Evolutionary conservation across 1,140 invertebrate genomes (phyloP), one percentile per base, ranked within the genome.

Genomic region (Bombus sibiricus): DNA sequence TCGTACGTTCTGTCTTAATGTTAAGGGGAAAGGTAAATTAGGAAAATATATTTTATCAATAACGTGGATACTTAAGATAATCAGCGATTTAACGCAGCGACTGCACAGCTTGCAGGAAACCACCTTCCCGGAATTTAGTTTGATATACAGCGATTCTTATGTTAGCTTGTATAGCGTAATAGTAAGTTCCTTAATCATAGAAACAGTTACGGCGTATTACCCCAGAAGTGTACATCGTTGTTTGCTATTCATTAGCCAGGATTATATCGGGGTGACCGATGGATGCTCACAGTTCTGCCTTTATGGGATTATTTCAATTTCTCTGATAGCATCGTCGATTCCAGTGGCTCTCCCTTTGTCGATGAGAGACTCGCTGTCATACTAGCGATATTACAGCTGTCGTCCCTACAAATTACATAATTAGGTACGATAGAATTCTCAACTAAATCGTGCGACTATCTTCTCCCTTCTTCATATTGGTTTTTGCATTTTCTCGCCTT

Each of bases 191-290:
- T 83, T 74, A 81, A 81, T 81, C 77, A 89, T 86, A 82, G 83
- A 79, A 89, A 81, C 87, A 77, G 69, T 78, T 43, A 68, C 47
- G 22, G 22, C 34, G 80, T 74, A 89, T 89, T 89, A 89, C 37
- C 76, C 59, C 66, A 32, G 66, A 80, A 80, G 47, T 34, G 66
- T 83, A 68, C 73, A 83, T 76, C 69, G 66, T 84, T 78, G 72
- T 81, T 90, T 89, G 79, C 59, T 82, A 90, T 90, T 90, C 89
- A 89, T 89, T 90, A 90, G 84, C 82, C 78, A 22, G 88, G 88
- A 90, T 90, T 90, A 90, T 69, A 75, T 87, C 43, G 62, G 75
- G 59, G 78, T 82, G 43, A 71, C 88, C 88, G 80, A 84, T 89
- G 80, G 77, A 85, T 76, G 75, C 18, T 81, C 81, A 74, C 62